Conservation (phyloP, 1,140 invertebrate species). For the Drosophila orosa region DNA sequence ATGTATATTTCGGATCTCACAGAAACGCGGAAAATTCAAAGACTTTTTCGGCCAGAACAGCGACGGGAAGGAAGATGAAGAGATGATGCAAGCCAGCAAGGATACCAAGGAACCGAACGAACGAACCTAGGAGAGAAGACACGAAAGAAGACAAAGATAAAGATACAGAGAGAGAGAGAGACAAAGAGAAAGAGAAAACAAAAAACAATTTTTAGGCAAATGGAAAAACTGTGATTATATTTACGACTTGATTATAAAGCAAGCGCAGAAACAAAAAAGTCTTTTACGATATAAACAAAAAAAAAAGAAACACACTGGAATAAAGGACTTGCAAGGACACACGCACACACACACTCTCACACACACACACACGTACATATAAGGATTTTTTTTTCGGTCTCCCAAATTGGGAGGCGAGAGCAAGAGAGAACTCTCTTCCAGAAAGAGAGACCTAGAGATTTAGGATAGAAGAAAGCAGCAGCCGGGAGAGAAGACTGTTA, state of each 20-base stretch:
- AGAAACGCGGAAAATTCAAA: constrained; percentile 61
- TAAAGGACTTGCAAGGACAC: constrained; percentile 17
- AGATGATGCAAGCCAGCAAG: constrained; percentile 13
- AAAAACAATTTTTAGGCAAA: constrained; percentile 79
- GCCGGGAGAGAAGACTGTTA: constrained; percentile 76
- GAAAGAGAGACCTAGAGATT: constrained; percentile 7
- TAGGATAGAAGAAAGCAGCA: constrained; percentile 44
- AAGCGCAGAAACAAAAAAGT: constrained; percentile 57
- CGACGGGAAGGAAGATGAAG: constrained; percentile 12
- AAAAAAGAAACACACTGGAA: constrained; percentile 15
- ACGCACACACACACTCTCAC: neutral
- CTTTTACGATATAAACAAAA: constrained; percentile 51
- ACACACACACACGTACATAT: constrained; percentile 18
- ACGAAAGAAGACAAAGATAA: constrained; percentile 24
- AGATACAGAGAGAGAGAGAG: constrained; percentile 15
- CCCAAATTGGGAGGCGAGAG: constrained; percentile 34
- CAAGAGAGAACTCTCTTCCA: neutral
- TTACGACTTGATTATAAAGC: constrained; percentile 80
- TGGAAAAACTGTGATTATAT: constrained; percentile 84
- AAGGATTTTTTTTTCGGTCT: constrained; percentile 46
- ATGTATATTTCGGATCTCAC: constrained; percentile 59
- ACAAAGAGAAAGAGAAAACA: constrained; percentile 4
- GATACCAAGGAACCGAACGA: constrained; percentile 25
- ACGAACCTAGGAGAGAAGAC: constrained; percentile 27
- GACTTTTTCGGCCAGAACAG: constrained; percentile 55